Base-by-base conservation (phyloP, 2,888 invertebrate species). In the Stomorhina lunata region DNA sequence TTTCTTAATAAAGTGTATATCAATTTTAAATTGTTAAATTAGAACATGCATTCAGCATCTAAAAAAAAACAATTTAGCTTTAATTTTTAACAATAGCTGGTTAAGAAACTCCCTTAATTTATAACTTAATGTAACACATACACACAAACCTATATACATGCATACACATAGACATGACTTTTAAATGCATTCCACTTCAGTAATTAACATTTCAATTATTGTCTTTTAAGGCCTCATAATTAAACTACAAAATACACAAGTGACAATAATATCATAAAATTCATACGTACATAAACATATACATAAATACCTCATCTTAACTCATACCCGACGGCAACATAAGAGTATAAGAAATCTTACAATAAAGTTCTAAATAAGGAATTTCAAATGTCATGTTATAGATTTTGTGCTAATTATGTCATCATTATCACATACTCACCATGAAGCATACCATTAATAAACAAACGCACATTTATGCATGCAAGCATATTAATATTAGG, bases 341-440 rank as follows among this genome's bases (percentile, higher is more conserved):
- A 6, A 17, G 20, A 37, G 71, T 22, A 69, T 20, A 63, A 68
- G 59, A 71, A 72, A 73, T 72, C 80, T 73, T 69, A 66, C 53
- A 73, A 65, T 50, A 59, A 63, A 69, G 9, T 71, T 69, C 53
- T 66, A 59, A 63, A 76, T 61, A 79, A 79, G 82, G 61, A 71
- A 78, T 82, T 78, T 78, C 27, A 10, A 65, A 82, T 79, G 82
- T 82, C 82, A 40, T 79, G 82, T 82, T 76, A 79, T 83, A 83
- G 84, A 85, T 86, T 86, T 87, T 86, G 86, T 86, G 86, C 88
- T 88, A 88, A 88, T 88, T 88, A 88, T 88, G 88, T 84, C 86
- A 86, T 88, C 87, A 88, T 88, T 87, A 87, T 84, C 84, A 82
- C 78, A 82, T 69, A 63, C 81, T 72, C 68, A 71, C 75, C 79